A percentile compares a stretch with the other conserved stretches of the same genome.
These are phyloP conservation scores for Pitangus sulphuratus DNA, from an alignment of 2,797 vertebrate species.

Conservation along the genomic window DNA sequence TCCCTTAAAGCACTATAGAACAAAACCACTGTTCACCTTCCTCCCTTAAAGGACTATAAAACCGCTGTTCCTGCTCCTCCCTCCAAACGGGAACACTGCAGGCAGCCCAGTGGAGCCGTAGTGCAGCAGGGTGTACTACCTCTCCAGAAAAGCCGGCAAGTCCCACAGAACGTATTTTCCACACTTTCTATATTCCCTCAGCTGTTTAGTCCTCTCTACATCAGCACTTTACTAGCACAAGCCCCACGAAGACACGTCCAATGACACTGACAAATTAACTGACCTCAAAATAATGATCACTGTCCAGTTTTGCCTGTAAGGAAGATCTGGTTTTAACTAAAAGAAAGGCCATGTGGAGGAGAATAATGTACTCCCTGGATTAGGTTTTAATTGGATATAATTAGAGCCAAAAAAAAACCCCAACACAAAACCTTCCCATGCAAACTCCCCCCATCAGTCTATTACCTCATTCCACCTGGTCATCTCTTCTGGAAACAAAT, in stretches of 20 bases:
- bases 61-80: not conserved
- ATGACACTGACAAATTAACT: conserved; percentile 5
- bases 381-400: conserved; percentile 1
- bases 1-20: not conserved
- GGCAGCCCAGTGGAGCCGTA: accelerated
- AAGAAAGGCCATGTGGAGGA: not conserved
- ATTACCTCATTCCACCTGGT: not conserved
- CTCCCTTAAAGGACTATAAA: not conserved
- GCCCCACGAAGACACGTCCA: not conserved
- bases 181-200: not conserved
- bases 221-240: not conserved
- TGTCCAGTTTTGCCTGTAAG: not conserved
- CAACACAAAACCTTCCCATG: not conserved
- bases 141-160: not conserved
- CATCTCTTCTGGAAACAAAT: conserved; percentile 1
- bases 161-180: not conserved
- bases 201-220: not conserved
- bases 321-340: conserved; percentile 20
- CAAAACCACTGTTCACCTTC: not conserved
- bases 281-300: not conserved
- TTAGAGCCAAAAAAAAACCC: not conserved
- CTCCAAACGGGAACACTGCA: not conserved
- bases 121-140: not conserved
- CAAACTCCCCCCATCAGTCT: not conserved
- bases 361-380: not conserved